Evolutionary conservation across 2,797 vertebrate genomes (phyloP), one percentile per base, ranked within the genome.

Genomic region (Crenichthys baileyi): DNA sequence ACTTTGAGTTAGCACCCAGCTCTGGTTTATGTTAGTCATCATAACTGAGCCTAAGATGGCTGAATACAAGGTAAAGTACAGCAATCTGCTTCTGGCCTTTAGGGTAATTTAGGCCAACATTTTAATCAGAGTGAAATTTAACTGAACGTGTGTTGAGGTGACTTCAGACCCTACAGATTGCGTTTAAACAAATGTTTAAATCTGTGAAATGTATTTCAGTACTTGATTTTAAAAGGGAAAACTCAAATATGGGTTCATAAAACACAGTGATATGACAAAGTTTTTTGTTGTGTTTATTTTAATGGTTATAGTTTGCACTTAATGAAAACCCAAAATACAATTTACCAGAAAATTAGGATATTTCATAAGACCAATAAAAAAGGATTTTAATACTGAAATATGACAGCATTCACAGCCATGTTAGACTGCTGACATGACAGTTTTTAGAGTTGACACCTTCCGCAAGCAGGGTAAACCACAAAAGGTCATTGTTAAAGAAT

Each of bases 21-120:
- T 39, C 67, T 46, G 55, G 76, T 51, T 86, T 31, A 36, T 50
- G 72, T 78, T 67, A 60, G 81, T 82, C 63, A 46, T 63, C 56
- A 31, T 73, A 16, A 58, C 12, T 1, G n/a, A 29, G 56, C 56
- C 26, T 26, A 15, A 60, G 13, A 26, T 4, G 56, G 56, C 11
- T 58, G 1, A 26, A 26, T 26, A 13, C 56, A 13, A 60, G n/a
- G 56, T 26, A 12, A 13, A 29, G 56, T 13, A 7, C 22, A 51
- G 50, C 4, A 4, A 51, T 51, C 50, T 51, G 50, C 4, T 8
- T 26, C n/a, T 50, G 48, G 12, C 48, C 15, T 50, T 50, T 13
- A 50, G 48, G 48, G 12, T 60, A 26, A 60, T 5, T 4, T 13
- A 60, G 56, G 11, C 56, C n/a, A 15, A 4, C 12, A 13, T 60